phyloP scores from a whole-genome alignment of 2,888 invertebrate species.

The Scrobipalpa costella region DNA sequence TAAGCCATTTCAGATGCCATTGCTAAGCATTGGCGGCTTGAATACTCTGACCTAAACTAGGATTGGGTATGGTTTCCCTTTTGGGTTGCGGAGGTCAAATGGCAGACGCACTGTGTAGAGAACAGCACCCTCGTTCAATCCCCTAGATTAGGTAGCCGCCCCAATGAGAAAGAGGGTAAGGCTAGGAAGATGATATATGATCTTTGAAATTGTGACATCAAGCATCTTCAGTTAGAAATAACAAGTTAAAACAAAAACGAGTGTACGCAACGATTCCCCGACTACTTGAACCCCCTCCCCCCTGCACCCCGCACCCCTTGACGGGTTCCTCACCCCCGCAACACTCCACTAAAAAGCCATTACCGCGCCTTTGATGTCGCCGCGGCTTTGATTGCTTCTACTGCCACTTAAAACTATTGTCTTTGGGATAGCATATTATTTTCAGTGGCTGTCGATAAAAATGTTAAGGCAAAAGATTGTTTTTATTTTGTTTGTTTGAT shows the following conservation, averaged over 20 bases:
- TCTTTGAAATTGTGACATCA: too few species aligned
- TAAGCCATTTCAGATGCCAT: too few species aligned
- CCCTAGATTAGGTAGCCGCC: too few species aligned
- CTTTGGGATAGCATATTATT: slow-evolving; percentile 24
- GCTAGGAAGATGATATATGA: too few species aligned
- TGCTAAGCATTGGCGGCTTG: too few species aligned
- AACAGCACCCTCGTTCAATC: too few species aligned
- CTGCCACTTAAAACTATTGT: slow-evolving; percentile 69
- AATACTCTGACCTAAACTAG: too few species aligned
- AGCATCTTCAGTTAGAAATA: slow-evolving; percentile 37
- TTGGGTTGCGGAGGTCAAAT: too few species aligned
- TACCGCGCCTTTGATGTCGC: slow-evolving; percentile 71
- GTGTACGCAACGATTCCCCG: slow-evolving; percentile 34
- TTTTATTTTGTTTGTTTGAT: too few species aligned
- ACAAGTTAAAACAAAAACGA: slow-evolving; percentile 55
- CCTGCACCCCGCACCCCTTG: slow-evolving; percentile 35
- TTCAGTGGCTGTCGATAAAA: slow-evolving; percentile 6
- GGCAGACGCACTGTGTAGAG: too few species aligned
- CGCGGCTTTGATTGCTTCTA: slow-evolving; percentile 70
- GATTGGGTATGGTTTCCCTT: too few species aligned
- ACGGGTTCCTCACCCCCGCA: slow-evolving; percentile 35
- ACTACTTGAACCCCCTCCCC: slow-evolving; percentile 53
- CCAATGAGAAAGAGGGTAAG: too few species aligned
- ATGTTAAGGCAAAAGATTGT: not conserved
- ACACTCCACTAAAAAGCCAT: slow-evolving; percentile 70